Evolutionary conservation across 2,888 invertebrate species (phyloP).

Genomic region (Perithous albicinctus): DNA sequence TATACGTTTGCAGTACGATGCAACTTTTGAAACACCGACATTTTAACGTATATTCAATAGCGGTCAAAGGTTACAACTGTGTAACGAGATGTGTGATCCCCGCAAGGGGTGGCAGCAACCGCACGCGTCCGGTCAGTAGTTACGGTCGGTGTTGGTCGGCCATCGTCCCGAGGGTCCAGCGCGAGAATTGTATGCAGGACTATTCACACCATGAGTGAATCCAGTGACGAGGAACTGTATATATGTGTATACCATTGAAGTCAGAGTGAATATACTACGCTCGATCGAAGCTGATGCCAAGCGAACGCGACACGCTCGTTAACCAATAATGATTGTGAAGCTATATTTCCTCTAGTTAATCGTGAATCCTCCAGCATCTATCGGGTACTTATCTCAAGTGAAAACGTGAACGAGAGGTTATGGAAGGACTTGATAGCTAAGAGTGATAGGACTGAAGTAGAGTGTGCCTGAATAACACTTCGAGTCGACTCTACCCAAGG

Average conservation of each 20-base stretch:
- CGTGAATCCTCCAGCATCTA: neutral
- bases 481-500: conserved; percentile 27
- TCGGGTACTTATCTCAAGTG: conserved; percentile 27
- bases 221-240: neutral
- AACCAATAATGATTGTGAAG: conserved; percentile 45
- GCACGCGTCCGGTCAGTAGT: conserved; percentile 39
- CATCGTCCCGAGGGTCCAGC: conserved; percentile 45
- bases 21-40: neutral
- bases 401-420: conserved; percentile 2
- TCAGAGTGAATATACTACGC: conserved; percentile 1
- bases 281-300: conserved; percentile 10
- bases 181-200: conserved; percentile 50
- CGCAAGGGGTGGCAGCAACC: conserved; percentile 40
- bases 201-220: conserved; percentile 16
- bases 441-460: conserved; percentile 49
- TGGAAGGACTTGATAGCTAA: conserved; percentile 19
- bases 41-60: conserved; percentile 47
- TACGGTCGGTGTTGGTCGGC: conserved; percentile 58
- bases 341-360: neutral
- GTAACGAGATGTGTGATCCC: conserved; percentile 48
- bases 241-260: neutral
- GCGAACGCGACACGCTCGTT: conserved; percentile 10
- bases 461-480: conserved; percentile 53
- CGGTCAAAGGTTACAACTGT: conserved; percentile 37
- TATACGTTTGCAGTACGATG: neutral